These are phyloP conservation scores for Leptinotarsa texana DNA, from an alignment of 1,140 invertebrate genomes.

Conservation along the genomic window DNA sequence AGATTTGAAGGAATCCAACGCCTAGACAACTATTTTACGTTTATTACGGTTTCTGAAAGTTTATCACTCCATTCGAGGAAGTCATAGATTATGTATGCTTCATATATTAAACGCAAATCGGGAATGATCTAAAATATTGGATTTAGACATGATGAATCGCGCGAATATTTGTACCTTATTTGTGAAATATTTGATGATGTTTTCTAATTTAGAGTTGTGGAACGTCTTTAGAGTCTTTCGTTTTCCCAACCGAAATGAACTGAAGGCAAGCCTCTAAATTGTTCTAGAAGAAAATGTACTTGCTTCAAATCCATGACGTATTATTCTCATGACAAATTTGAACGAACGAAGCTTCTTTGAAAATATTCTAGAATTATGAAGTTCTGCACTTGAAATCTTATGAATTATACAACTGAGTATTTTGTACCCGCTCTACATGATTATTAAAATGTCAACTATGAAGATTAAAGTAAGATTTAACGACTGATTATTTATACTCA, in stretches of 20 bases:
- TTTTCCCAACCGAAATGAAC: not conserved
- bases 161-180: slow-evolving; percentile 44
- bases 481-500: too few relatives aligned
- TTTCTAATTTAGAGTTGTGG: slow-evolving; percentile 35
- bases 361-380: too few relatives aligned
- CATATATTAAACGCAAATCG: slow-evolving; percentile 20
- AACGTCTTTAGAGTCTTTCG: not conserved
- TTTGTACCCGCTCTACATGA: too few relatives aligned
- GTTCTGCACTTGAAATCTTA: too few relatives aligned
- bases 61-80: slow-evolving; percentile 19
- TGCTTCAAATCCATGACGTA: not conserved
- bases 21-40: slow-evolving; percentile 60
- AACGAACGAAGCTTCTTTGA: too few relatives aligned
- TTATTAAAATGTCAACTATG: too few relatives aligned
- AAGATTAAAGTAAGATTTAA: too few relatives aligned
- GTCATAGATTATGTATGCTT: slow-evolving; percentile 24
- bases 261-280: not conserved
- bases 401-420: too few relatives aligned
- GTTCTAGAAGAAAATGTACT: not conserved
- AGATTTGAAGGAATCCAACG: slow-evolving; percentile 85
- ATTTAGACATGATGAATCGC: slow-evolving; percentile 21
- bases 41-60: slow-evolving; percentile 15
- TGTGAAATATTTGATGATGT: slow-evolving; percentile 34
- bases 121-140: not conserved
- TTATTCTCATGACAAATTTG: not conserved